These are phyloP conservation scores for Prenolepis imparis DNA, from an alignment of 2,888 invertebrate genomes.

Conservation along the genomic window DNA sequence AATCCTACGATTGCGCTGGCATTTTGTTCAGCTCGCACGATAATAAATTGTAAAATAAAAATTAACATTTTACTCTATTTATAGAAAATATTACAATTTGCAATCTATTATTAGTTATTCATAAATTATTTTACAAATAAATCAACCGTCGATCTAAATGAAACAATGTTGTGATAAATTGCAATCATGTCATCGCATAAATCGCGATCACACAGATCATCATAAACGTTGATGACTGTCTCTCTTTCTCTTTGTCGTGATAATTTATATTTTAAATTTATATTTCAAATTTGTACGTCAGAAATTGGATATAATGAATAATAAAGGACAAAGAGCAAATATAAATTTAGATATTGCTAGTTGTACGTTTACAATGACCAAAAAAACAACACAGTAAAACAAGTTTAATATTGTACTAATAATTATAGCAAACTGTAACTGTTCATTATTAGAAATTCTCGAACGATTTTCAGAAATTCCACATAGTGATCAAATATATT, in stretches of 20 bases:
- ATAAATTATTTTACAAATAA: constrained; percentile 14
- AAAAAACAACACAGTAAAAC: background rate
- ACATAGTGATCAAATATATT: background rate
- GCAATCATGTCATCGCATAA: background rate
- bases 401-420: background rate
- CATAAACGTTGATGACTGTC: too few species aligned
- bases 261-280: constrained; percentile 13
- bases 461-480: background rate
- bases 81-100: background rate
- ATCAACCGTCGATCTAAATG: background rate
- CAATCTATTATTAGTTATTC: constrained; percentile 9
- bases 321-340: background rate
- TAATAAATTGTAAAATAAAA: background rate
- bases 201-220: too few species aligned
- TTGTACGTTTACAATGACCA: background rate
- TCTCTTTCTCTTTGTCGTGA: too few species aligned
- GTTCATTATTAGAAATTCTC: background rate
- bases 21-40: background rate
- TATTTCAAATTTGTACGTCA: background rate
- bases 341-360: background rate
- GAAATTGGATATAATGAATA: constrained; percentile 2
- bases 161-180: constrained; percentile 7
- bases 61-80: background rate
- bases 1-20: background rate
- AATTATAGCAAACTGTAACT: background rate